phyloP scores from a whole-genome alignment of 1,140 invertebrate species.

The Cecropterus lyciades region DNA sequence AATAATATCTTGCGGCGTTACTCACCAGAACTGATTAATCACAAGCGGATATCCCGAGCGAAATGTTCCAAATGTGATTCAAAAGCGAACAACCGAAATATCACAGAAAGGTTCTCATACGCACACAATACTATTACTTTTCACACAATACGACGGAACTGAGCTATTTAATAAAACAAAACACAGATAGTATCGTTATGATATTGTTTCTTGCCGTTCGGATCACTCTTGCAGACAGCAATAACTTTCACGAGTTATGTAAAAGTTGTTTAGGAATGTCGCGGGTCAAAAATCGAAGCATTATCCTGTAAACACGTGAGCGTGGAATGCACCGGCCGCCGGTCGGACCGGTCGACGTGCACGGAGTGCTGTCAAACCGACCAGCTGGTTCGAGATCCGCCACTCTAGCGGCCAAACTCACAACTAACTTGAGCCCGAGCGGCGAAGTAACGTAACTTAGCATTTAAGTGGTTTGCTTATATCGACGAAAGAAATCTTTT shows the following conservation, averaged over 20 bases:
- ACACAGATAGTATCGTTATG: slow-evolving; percentile 47
- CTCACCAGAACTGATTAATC: slow-evolving; percentile 24
- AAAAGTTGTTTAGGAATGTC: slow-evolving; percentile 64
- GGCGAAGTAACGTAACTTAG: slow-evolving; percentile 45
- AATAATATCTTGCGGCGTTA: slow-evolving; percentile 20
- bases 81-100: slow-evolving; percentile 71
- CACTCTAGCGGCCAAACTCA: slow-evolving; percentile 73
- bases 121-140: slow-evolving; percentile 69
- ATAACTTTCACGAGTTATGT: slow-evolving; percentile 60
- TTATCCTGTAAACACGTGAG: slow-evolving; percentile 66
- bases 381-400: slow-evolving; percentile 71
- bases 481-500: neutral
- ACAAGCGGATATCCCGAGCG: slow-evolving; percentile 24
- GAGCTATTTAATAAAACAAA: slow-evolving; percentile 55
- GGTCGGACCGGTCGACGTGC: slow-evolving; percentile 62
- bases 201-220: slow-evolving; percentile 35
- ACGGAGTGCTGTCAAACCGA: slow-evolving; percentile 75
- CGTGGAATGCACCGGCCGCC: slow-evolving; percentile 55
- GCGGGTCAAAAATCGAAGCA: slow-evolving; percentile 67
- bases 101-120: slow-evolving; percentile 61
- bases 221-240: slow-evolving; percentile 29
- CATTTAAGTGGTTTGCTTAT: slow-evolving; percentile 25
- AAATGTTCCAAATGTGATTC: slow-evolving; percentile 60
- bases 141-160: slow-evolving; percentile 66
- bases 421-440: slow-evolving; percentile 59